Percentiles rank a stretch among this genome's conserved stretches.
Conservation (phyloP, 2,888 invertebrate species). For the Patella pellucida region DNA sequence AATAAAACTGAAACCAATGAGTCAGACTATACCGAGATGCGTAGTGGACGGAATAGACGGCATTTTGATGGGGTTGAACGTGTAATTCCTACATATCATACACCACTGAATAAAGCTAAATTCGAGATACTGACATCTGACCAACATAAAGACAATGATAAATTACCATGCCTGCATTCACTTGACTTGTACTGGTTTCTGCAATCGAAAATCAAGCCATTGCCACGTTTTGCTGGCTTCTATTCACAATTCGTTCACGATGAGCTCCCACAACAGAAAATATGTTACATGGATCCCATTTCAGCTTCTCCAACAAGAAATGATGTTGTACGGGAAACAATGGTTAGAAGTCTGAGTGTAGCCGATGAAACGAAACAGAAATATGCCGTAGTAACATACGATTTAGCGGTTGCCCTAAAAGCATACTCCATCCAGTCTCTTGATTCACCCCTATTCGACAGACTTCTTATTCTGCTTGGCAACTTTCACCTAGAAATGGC, state of each 20-base stretch:
- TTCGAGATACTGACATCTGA: background rate
- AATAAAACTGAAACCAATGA: background rate
- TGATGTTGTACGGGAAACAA: slow-evolving; percentile 27
- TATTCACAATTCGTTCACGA: slow-evolving; percentile 22
- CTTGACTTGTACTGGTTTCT: slow-evolving; percentile 23
- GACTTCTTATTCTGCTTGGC: slow-evolving; percentile 28
- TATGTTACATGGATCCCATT: slow-evolving; percentile 33
- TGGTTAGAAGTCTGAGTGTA: slow-evolving; percentile 26
- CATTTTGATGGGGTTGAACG: slow-evolving; percentile 13
- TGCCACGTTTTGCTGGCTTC: slow-evolving; percentile 30
- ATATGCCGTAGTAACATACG: slow-evolving; percentile 27
- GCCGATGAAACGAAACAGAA: slow-evolving; percentile 26
- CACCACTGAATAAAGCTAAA: background rate
- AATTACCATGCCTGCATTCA: too few relatives aligned
- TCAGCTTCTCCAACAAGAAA: slow-evolving; percentile 13
- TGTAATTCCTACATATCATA: slow-evolving; percentile 13
- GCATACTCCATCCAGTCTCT: slow-evolving; percentile 32
- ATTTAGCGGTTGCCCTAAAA: slow-evolving; percentile 31
- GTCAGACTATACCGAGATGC: background rate
- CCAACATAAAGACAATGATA: too few relatives aligned
- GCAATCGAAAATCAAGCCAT: slow-evolving; percentile 24
- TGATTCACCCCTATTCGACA: slow-evolving; percentile 26
- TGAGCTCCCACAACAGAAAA: slow-evolving; percentile 22
- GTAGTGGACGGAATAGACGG: slow-evolving; percentile 14
- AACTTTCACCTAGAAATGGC: slow-evolving; percentile 32